Conservation (phyloP, 2,113 vertebrate species). For the Barbus barbus region DNA sequence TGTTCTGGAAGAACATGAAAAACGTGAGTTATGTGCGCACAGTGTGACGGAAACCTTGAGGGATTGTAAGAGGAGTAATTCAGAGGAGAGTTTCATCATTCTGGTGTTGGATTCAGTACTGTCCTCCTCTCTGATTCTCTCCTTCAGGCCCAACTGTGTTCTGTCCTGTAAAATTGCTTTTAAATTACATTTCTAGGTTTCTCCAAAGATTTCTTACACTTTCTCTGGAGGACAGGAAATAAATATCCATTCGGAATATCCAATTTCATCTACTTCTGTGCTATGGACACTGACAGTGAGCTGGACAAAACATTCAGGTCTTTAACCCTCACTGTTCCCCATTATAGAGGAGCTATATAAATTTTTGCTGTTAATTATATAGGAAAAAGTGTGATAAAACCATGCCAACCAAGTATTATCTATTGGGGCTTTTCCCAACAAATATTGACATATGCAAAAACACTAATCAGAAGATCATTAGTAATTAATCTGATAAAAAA, state of each 20-base stretch:
- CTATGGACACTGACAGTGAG: slow-evolving; percentile 33
- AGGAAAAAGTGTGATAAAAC: background rate
- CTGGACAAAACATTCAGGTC: background rate
- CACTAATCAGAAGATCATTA: too few relatives aligned
- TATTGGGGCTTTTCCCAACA: background rate
- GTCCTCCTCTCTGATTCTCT: slow-evolving; percentile 33
- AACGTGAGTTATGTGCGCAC: background rate
- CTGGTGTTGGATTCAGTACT: slow-evolving; percentile 34
- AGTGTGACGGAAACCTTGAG: slow-evolving; percentile 24
- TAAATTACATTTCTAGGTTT: slow-evolving; percentile 60
- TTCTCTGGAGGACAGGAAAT: slow-evolving; percentile 45
- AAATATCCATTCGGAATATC: slow-evolving; percentile 53
- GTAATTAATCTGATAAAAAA: background rate
- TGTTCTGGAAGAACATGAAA: slow-evolving; percentile 2
- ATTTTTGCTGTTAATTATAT: background rate
- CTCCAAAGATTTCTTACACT: slow-evolving; percentile 42
- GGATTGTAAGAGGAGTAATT: slow-evolving; percentile 23
- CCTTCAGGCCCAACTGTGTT: slow-evolving; percentile 47
- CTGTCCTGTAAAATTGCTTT: slow-evolving; percentile 59
- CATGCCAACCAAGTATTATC: background rate
- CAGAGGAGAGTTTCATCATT: slow-evolving; percentile 43
- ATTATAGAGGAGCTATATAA: background rate
- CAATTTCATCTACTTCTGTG: slow-evolving; percentile 51
- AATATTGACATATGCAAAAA: background rate
- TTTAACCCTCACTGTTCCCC: background rate